Evolutionary conservation across 1,140 invertebrate species (phyloP), one percentile per base, ranked within the genome.

Genomic region (Diabrotica undecimpunctata): DNA sequence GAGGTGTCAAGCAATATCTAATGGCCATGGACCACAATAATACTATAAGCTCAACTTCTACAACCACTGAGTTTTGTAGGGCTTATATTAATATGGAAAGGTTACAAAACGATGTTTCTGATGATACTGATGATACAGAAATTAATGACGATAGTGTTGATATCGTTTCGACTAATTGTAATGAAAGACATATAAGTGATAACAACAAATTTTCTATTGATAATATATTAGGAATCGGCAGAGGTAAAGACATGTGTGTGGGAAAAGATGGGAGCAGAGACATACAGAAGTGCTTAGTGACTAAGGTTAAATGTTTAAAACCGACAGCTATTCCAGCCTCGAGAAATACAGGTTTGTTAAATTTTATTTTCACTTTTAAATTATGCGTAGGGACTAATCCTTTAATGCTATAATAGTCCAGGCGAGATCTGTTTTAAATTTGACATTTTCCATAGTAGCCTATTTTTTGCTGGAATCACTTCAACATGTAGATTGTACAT

Each of bases 131-230:
- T 7, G 35, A 61, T 61, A 52, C 50, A 51, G 59, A 61, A 11
- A 51, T 39, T 50, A 46, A 62, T 25, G 61, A 62, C 12, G 61
- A 62, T 37, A 62, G 52, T 54, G 61, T 62, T 38, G 61, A 62
- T 62, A 62, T 62, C 14, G 51, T 62, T 54, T 54, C 61, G 5
- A 62, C 61, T 11, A 50, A 62, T 38, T 62, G 53, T 62, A 35
- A 41, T 62, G 39, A 54, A 39, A 11, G 36, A 9, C 14, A 11
- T 54, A 37, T n/a, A 35, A 50, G 61, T 62, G 53, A 38, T 39
- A 39, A 38, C 38, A 54, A 62, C 38, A 62, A 62, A 54, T 62
- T 62, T 37, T 62, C 61, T 38, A 62, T 62, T 54, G 38, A 62
- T 38, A 62, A 39, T 54, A 62, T 62, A 54, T 35, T 62, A 7